These are phyloP conservation scores for Drosophila merina DNA, from an alignment of 2,888 invertebrate species.

Conservation along the genomic window DNA sequence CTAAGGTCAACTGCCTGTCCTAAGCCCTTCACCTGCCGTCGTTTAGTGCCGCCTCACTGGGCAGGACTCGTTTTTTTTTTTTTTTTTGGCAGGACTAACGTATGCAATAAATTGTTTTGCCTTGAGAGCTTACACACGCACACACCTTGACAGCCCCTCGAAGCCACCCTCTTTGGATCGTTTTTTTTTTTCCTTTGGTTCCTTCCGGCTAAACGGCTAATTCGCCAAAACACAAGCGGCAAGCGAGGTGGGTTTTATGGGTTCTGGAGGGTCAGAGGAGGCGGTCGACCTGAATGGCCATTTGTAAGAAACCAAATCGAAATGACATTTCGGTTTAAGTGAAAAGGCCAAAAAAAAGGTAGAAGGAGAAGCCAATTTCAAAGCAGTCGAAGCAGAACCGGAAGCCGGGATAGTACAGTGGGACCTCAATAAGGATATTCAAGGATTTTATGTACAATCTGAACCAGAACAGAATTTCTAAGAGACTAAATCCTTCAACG, in stretches of 20 bases:
- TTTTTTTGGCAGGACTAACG: constrained; percentile 13
- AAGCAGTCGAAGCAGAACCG: constrained; percentile 31
- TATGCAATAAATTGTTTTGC: constrained; percentile 72
- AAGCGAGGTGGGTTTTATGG: constrained; percentile 29
- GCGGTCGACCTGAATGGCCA: constrained; percentile 34
- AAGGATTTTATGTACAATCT: not conserved
- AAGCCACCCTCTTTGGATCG: not conserved
- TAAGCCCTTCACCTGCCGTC: constrained; percentile 51
- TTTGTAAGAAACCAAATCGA: constrained; percentile 57
- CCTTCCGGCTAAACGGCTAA: constrained; percentile 58
- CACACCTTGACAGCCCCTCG: constrained; percentile 46
- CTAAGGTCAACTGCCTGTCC: constrained; percentile 57
- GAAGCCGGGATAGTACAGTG: constrained; percentile 10
- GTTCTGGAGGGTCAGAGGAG: not conserved
- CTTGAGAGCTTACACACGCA: constrained; percentile 40
- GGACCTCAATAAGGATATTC: not conserved
- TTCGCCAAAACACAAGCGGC: constrained; percentile 53
- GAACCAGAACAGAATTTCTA: too few species aligned
- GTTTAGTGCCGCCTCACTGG: constrained; percentile 52
- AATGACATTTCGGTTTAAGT: constrained; percentile 66
- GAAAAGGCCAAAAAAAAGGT: constrained; percentile 45
- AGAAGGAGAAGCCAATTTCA: constrained; percentile 32
- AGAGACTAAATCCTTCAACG: too few species aligned
- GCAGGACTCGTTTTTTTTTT: constrained; percentile 30
- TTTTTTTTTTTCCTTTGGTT: constrained; percentile 1